Percentiles rank a stretch among this genome's conserved stretches.
Conservation (phyloP, 2,888 invertebrate genomes). For the Drosophila fungiperda region DNA sequence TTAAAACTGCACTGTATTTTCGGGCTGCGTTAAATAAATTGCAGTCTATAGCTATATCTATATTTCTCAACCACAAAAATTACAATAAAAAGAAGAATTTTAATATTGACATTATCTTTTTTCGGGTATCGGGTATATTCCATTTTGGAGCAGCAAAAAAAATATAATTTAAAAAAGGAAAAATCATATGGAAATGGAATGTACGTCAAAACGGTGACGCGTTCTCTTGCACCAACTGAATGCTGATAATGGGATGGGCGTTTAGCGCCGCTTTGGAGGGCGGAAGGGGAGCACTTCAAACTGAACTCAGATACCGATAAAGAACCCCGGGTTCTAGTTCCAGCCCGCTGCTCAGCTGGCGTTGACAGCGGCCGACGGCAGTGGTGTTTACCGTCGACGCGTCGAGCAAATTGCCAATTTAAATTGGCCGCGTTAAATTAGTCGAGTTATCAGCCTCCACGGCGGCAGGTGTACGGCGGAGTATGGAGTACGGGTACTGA, state of each 20-base stretch:
- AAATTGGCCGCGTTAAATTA: conserved; percentile 84
- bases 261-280: conserved; percentile 20
- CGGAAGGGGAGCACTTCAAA: conserved; percentile 40
- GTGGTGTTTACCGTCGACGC: conserved; percentile 30
- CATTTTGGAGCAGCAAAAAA: not conserved
- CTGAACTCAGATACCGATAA: conserved; percentile 59
- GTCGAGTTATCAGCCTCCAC: conserved; percentile 84
- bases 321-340: conserved; percentile 36
- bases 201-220: conserved; percentile 65
- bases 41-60: not conserved
- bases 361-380: conserved; percentile 18
- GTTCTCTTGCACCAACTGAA: conserved; percentile 48
- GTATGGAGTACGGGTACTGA: conserved; percentile 31
- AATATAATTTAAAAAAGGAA: not conserved
- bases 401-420: conserved; percentile 83
- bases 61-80: not conserved
- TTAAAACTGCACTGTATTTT: not conserved
- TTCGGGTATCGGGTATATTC: not conserved
- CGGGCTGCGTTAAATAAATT: not conserved
- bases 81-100: not conserved
- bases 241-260: conserved; percentile 35
- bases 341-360: conserved; percentile 38
- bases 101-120: not conserved
- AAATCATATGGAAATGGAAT: conserved; percentile 9
- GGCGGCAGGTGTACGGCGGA: conserved; percentile 78